Evolutionary conservation across 2,888 invertebrate species (phyloP), one percentile per base, ranked within the genome.

Genomic region (Meiosimyza decipiens): DNA sequence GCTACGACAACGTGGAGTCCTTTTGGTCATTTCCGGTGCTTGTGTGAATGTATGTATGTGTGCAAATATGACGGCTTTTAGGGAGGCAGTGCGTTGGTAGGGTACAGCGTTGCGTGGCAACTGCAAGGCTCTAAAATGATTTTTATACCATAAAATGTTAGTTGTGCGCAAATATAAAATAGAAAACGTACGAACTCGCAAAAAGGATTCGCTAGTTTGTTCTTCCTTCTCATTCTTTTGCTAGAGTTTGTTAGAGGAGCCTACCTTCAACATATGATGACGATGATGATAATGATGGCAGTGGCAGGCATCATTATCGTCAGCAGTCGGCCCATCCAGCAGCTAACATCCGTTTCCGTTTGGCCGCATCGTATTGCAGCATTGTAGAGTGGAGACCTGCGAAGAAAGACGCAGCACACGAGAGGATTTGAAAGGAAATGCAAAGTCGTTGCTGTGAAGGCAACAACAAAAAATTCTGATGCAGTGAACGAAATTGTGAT

Each of bases 141-240:
- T 82, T 81, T 82, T 82, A 79, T 79, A 79, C 82, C 77, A 81
- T 73, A 33, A 51, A 70, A 72, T 74, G 68, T 71, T 72, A 73
- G 74, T 73, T 67, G 65, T 40, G 59, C 55, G 57, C 57, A 67
- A 55, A 67, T 55, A 55, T 63, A 63, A 71, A 71, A 16, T 55
- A 47, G 64, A 47, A 62, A 62, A 62, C 55, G 49, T 54, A 33
- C 51, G 52, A 57, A 18, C 40, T 67, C 47, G 55, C 67, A 67
- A 57, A 50, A 57, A 67, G 67, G 47, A 47, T 47, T 67, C 16
- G 49, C 55, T 22, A 12, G 13, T 57, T 22, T 22, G 22, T 18
- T 55, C 22, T 12, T 57, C 13, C 28, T 22, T 40, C 40, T 40
- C 40, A 40, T 40, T 40, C 40, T 40, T 40, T 40, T 40, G 40